phyloP scores from a whole-genome alignment of 2,113 vertebrate species.

The Paralichthys olivaceus region DNA sequence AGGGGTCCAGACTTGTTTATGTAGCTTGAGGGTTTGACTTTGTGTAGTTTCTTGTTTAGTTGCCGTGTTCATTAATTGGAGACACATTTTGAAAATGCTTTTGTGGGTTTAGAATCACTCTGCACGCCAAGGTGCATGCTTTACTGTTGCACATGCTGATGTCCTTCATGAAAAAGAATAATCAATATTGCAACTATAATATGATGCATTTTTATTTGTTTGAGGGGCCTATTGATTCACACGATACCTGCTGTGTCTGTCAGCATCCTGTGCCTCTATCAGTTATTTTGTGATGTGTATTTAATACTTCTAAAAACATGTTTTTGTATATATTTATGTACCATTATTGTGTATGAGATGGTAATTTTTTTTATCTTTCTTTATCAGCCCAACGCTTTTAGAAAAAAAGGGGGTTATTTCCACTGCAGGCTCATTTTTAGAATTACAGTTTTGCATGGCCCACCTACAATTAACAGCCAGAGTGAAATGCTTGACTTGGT shows the following conservation, averaged over 20 bases:
- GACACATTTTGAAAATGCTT: conserved; percentile 1
- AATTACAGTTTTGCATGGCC: neutral
- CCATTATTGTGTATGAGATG: neutral
- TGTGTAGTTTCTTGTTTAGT: conserved; percentile 3
- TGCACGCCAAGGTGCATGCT: neutral
- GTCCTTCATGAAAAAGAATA: neutral
- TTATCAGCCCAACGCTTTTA: no score
- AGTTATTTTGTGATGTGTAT: neutral
- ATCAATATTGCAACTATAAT: conserved; percentile 22
- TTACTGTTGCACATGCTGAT: conserved; percentile 5
- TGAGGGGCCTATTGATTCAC: conserved; percentile 12
- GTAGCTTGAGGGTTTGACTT: conserved; percentile 17
- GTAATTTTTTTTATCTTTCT: neutral
- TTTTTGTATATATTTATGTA: neutral
- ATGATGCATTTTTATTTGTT: conserved; percentile 36
- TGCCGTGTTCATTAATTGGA: conserved; percentile 9
- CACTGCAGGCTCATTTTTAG: neutral
- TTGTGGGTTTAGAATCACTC: neutral
- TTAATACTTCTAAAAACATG: neutral
- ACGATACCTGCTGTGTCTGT: conserved; percentile 3
- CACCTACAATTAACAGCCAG: neutral
- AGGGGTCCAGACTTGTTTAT: conserved; percentile 11
- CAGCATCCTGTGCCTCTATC: neutral
- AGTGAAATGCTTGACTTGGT: neutral
- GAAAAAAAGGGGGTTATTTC: neutral